Conservation (phyloP, 2,113 vertebrate genomes). For the Microcebus murinus region DNA sequence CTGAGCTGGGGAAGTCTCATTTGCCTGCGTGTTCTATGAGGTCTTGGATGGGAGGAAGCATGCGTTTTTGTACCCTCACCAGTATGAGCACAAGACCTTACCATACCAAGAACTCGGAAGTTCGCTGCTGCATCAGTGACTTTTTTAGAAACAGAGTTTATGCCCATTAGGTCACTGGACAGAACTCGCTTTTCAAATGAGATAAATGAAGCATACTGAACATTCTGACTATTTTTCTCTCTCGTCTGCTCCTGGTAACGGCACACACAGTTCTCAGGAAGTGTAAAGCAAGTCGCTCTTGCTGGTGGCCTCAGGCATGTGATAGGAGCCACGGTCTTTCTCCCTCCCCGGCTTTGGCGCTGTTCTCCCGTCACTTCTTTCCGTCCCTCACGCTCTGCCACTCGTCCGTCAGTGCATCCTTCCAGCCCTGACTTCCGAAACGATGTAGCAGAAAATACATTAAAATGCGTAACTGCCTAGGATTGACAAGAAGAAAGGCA, state of each 20-base stretch:
- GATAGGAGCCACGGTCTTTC: rapidly evolving
- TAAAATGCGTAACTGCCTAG: not conserved
- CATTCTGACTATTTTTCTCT: slow-evolving; percentile 17
- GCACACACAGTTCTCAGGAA: not conserved
- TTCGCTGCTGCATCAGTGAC: not conserved
- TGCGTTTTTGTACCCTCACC: not conserved
- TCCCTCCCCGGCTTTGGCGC: too few species aligned
- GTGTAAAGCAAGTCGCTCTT: not conserved
- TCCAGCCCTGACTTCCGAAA: not conserved
- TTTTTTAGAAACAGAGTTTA: slow-evolving; percentile 46
- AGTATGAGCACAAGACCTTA: slow-evolving; percentile 3
- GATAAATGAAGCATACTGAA: slow-evolving; percentile 51
- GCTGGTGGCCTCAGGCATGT: rapidly evolving
- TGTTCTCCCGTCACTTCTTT: not conserved
- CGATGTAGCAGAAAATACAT: not conserved
- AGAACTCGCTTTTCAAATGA: slow-evolving; percentile 30
- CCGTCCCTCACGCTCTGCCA: not conserved
- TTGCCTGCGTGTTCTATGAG: not conserved
- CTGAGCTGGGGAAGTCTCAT: not conserved
- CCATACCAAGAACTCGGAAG: slow-evolving; percentile 27
- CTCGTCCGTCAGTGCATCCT: not conserved
- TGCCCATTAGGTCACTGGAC: slow-evolving; percentile 10
- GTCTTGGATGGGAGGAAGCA: not conserved
- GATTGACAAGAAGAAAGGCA: not conserved
- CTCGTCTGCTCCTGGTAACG: not conserved